Conservation (phyloP, 2,113 vertebrate genomes). For the Salvelinus alpinus region DNA sequence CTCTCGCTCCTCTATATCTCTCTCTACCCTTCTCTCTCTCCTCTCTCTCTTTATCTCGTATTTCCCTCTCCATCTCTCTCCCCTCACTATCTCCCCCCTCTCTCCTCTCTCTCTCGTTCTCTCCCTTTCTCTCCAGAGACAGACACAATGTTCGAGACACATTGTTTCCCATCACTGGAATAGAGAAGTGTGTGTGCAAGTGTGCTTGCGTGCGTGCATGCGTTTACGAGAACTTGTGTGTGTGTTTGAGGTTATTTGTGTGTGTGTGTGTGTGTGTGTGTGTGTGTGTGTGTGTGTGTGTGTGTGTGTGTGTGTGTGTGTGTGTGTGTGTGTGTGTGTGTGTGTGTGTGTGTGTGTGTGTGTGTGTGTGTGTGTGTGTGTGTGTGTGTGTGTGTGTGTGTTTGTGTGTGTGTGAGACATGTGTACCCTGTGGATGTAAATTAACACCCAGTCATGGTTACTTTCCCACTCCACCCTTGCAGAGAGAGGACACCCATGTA, state of each 20-base stretch:
- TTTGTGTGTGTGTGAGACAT: constrained; percentile 15
- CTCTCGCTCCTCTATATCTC: not conserved
- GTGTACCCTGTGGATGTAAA: constrained; percentile 20
- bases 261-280: constrained; percentile 27
- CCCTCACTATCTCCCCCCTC: constrained; percentile 29
- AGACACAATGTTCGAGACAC: constrained; percentile 25
- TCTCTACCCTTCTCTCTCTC: not conserved
- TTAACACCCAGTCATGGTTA: constrained; percentile 56
- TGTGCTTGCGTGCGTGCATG: constrained; percentile 25
- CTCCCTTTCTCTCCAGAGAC: too few species aligned
- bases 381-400: constrained; percentile 16
- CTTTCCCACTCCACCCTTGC: constrained; percentile 62
- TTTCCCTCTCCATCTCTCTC: constrained; percentile 18
- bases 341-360: not conserved
- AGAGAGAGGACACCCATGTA: constrained; percentile 85
- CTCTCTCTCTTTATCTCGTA: constrained; percentile 37
- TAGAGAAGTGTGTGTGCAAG: not conserved
- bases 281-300: constrained; percentile 29
- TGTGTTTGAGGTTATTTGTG: not conserved
- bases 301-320: constrained; percentile 29
- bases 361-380: too few species aligned
- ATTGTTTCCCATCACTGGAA: constrained; percentile 35
- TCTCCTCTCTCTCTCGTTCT: too few species aligned
- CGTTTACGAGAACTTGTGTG: not conserved
- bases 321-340: not conserved